phyloP scores from a whole-genome alignment of 2,888 invertebrate genomes.

The Andrena flavipes region DNA sequence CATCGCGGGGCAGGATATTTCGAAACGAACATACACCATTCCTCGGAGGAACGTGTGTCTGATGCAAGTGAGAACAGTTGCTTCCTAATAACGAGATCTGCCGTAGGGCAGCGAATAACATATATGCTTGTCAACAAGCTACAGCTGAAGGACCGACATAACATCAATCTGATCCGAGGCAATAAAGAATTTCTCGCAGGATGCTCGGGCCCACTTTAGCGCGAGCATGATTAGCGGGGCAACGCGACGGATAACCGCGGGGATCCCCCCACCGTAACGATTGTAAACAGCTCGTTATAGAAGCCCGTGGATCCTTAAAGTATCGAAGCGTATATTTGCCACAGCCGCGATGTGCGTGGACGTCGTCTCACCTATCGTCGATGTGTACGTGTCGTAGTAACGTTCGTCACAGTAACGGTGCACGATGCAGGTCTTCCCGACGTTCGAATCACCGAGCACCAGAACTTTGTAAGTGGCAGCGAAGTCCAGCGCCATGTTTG shows the following conservation, averaged over 20 bases:
- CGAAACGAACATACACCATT: not conserved
- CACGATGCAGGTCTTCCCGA: slow-evolving; percentile 95
- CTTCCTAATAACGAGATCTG: not conserved
- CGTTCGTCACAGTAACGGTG: slow-evolving; percentile 95
- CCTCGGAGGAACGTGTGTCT: too few relatives aligned
- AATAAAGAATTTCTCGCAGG: not conserved
- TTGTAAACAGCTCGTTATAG: slow-evolving; percentile 23
- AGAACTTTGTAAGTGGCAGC: slow-evolving; percentile 94
- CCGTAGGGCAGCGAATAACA: too few relatives aligned
- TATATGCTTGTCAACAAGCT: slow-evolving; percentile 34
- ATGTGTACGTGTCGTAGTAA: slow-evolving; percentile 96
- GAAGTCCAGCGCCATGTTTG: slow-evolving; percentile 92
- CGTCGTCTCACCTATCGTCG: slow-evolving; percentile 92
- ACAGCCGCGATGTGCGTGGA: slow-evolving; percentile 16
- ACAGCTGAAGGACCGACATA: slow-evolving; percentile 9
- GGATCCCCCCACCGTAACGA: not conserved
- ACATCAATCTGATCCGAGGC: not conserved
- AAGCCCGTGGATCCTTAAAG: slow-evolving; percentile 17
- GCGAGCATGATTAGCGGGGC: not conserved
- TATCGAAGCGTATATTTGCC: slow-evolving; percentile 2
- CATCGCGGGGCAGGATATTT: not conserved
- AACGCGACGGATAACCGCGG: not conserved
- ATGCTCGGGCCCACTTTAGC: not conserved
- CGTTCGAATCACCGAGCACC: slow-evolving; percentile 95
- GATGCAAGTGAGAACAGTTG: too few relatives aligned